phyloP scores from a whole-genome alignment of 2,113 vertebrate genomes.

The Chaetodon trifascialis region DNA sequence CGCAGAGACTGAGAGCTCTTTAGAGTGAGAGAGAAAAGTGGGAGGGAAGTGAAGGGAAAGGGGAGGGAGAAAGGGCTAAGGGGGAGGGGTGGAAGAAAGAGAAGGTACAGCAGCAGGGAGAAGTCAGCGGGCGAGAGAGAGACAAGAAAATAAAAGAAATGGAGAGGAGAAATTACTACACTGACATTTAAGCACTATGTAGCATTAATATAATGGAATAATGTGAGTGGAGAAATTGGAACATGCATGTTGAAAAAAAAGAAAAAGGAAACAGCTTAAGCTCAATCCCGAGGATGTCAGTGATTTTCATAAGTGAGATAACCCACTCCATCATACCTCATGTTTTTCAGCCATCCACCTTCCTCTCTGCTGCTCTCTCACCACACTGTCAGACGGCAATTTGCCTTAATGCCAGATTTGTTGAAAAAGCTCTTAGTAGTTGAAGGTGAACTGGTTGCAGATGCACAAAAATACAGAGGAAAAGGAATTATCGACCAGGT shows the following conservation, averaged over 20 bases:
- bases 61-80: conserved; percentile 61
- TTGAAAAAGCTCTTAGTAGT: conserved; percentile 4
- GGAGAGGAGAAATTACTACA: conserved; percentile 4
- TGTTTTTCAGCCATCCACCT: neutral
- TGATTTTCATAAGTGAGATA: conserved; percentile 1
- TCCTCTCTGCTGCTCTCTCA: neutral
- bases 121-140: conserved; percentile 49
- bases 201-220: conserved; percentile 10
- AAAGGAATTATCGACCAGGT: neutral
- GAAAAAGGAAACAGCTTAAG: neutral
- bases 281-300: neutral
- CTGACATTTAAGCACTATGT: conserved; percentile 16
- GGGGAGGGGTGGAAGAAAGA: conserved; percentile 61
- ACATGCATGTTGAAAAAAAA: neutral
- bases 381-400: neutral
- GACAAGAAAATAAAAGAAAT: conserved; percentile 4
- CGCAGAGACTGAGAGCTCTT: conserved; percentile 71
- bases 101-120: conserved; percentile 56
- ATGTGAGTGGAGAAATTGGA: neutral
- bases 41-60: conserved; percentile 69
- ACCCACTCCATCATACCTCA: neutral
- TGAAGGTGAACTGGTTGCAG: neutral
- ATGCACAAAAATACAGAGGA: neutral
- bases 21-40: conserved; percentile 73
- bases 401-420: neutral